A percentile compares a stretch with the other conserved stretches of the same genome.
Conservation (phyloP, 1,140 invertebrate genomes). For the Drosophila burlai region DNA sequence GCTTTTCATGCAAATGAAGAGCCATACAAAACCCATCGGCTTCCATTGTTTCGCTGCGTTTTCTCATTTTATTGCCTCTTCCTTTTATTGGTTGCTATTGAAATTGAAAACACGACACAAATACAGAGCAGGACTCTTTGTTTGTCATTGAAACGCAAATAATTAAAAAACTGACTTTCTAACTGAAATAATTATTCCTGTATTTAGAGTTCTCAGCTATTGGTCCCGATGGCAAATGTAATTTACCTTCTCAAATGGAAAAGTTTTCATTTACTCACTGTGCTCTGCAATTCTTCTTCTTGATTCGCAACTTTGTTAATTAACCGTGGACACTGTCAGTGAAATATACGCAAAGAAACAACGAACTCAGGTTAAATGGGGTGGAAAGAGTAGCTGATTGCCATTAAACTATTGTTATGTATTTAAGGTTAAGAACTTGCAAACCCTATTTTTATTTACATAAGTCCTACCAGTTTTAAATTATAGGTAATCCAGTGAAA, state of each 20-base stretch:
- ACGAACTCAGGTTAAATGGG: not conserved
- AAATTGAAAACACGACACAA: conserved; percentile 56
- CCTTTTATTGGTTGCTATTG: conserved; percentile 42
- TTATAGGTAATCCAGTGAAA: not conserved
- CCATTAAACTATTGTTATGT: not conserved
- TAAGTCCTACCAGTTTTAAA: not conserved
- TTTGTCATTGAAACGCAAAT: conserved; percentile 22
- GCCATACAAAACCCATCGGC: conserved; percentile 36
- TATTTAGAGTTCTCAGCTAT: conserved; percentile 1
- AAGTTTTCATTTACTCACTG: conserved; percentile 12
- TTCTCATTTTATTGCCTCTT: conserved; percentile 44
- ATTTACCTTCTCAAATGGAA: conserved; percentile 12
- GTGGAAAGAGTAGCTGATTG: not conserved
- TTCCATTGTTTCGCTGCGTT: conserved; percentile 50
- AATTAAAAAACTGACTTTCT: conserved; percentile 44
- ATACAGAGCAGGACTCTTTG: conserved; percentile 25
- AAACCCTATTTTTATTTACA: not conserved
- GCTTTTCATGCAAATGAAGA: conserved; percentile 55
- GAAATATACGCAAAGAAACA: not conserved
- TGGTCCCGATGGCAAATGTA: not conserved
- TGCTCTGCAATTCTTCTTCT: not conserved
- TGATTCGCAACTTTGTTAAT: conserved; percentile 4
- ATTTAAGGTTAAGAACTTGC: not conserved
- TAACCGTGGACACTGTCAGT: not conserved
- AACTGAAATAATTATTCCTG: conserved; percentile 15